phyloP scores from a whole-genome alignment of 1,140 invertebrate species.

The Stegodyphus dumicola region DNA sequence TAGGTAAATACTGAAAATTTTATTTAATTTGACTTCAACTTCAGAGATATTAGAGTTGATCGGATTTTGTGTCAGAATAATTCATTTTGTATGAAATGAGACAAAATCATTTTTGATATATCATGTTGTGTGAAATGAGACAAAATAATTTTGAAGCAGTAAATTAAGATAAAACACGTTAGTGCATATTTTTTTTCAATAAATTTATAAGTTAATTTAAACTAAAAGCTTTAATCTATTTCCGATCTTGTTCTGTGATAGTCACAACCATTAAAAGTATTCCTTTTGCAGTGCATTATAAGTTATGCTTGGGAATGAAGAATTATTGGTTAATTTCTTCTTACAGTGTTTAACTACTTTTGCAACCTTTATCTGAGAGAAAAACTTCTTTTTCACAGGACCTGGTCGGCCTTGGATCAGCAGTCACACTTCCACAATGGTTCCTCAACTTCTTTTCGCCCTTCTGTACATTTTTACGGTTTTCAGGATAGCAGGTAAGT shows the following conservation, averaged over 20 bases:
- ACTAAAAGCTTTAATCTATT: not conserved
- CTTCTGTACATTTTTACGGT: conserved; percentile 56
- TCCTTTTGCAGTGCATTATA: not conserved
- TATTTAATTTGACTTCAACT: no score
- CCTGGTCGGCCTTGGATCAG: conserved; percentile 53
- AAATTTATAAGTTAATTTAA: not conserved
- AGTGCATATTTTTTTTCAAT: no score
- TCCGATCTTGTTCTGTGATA: not conserved
- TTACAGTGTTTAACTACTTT: not conserved
- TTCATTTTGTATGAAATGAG: no score
- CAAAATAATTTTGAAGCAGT: no score
- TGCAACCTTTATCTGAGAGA: not conserved
- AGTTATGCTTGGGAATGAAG: not conserved
- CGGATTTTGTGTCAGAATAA: no score
- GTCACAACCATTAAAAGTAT: not conserved
- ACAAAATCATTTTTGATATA: no score
- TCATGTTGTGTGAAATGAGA: no score
- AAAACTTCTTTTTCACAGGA: conserved; percentile 10
- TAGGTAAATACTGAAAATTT: no score
- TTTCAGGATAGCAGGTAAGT: conserved; percentile 60
- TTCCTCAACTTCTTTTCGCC: conserved; percentile 54
- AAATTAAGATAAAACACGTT: no score
- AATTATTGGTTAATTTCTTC: not conserved
- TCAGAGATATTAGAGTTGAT: no score
- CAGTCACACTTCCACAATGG: conserved; percentile 50